Conservation (phyloP, 2,113 vertebrate species). For the Pterophyllum scalare region DNA sequence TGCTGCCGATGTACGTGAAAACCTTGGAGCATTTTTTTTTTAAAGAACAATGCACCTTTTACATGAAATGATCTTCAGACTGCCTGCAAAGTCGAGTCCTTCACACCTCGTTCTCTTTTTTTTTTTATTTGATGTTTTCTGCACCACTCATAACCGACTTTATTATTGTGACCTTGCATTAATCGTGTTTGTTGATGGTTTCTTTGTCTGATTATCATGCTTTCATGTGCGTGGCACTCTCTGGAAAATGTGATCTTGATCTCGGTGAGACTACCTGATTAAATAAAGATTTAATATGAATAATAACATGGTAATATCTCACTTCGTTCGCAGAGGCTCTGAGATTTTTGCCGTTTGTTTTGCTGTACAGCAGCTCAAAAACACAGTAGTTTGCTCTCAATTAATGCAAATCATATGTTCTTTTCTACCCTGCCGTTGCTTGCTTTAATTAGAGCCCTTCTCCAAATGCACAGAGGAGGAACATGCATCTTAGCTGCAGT, state of each 20-base stretch:
- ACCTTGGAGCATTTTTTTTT: background rate
- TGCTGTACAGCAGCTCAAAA: background rate
- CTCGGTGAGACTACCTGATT: background rate
- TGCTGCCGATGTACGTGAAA: background rate
- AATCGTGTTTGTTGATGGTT: background rate
- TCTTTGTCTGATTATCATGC: background rate
- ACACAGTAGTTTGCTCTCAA: background rate
- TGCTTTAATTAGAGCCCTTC: constrained; percentile 52
- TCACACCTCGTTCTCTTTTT: background rate
- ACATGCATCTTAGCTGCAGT: constrained; percentile 36
- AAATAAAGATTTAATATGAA: constrained; percentile 10
- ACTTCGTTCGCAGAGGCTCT: background rate
- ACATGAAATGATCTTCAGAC: background rate
- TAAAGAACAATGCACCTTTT: background rate
- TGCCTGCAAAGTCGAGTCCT: background rate
- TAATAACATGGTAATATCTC: background rate
- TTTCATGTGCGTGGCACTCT: background rate
- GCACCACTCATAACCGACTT: background rate
- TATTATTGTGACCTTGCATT: background rate
- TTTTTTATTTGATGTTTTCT: background rate
- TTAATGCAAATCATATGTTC: constrained; percentile 23
- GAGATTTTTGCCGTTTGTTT: background rate
- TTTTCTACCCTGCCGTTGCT: background rate
- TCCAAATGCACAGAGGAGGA: constrained; percentile 28
- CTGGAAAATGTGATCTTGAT: background rate